Evolutionary conservation across 2,113 vertebrate genomes (phyloP).

Genomic region (Pollachius pollachius): DNA sequence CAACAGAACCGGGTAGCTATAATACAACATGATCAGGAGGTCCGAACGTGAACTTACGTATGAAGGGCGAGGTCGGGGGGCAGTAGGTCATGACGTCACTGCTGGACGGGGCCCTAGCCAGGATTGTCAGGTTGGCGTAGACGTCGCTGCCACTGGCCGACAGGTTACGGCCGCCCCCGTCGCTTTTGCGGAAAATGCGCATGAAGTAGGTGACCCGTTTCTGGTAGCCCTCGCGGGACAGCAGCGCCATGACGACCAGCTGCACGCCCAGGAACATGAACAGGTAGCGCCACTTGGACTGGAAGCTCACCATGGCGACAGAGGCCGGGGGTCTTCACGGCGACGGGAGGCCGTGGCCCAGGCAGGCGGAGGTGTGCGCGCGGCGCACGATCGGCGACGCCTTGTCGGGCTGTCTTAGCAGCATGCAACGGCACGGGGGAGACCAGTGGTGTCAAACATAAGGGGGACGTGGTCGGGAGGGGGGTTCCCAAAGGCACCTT

Average conservation of each 20-base stretch:
- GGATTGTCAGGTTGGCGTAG: constrained; percentile 72
- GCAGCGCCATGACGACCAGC: constrained; percentile 77
- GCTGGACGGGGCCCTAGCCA: constrained; percentile 32
- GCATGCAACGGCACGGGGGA: too few species aligned
- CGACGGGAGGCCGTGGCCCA: background rate
- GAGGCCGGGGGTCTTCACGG: background rate
- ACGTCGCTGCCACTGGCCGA: constrained; percentile 57
- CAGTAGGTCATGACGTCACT: constrained; percentile 69
- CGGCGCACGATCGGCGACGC: too few species aligned
- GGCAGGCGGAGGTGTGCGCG: background rate
- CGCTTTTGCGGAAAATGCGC: constrained; percentile 69
- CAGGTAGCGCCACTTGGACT: constrained; percentile 75
- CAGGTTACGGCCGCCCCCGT: constrained; percentile 50
- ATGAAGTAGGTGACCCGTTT: constrained; percentile 76
- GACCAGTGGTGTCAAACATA: too few species aligned
- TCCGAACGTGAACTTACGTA: constrained; percentile 63
- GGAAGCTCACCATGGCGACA: constrained; percentile 53
- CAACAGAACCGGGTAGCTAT: background rate
- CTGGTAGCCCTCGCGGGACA: constrained; percentile 74
- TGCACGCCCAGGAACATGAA: constrained; percentile 78
- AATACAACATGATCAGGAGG: too few species aligned
- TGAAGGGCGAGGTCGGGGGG: constrained; percentile 68
- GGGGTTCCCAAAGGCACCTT: constrained; percentile 59
- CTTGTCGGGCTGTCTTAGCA: too few species aligned
- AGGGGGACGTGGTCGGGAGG: background rate